These are phyloP conservation scores for Phaenicophaeus curvirostris DNA, from an alignment of 2,797 vertebrate species.

Conservation along the genomic window DNA sequence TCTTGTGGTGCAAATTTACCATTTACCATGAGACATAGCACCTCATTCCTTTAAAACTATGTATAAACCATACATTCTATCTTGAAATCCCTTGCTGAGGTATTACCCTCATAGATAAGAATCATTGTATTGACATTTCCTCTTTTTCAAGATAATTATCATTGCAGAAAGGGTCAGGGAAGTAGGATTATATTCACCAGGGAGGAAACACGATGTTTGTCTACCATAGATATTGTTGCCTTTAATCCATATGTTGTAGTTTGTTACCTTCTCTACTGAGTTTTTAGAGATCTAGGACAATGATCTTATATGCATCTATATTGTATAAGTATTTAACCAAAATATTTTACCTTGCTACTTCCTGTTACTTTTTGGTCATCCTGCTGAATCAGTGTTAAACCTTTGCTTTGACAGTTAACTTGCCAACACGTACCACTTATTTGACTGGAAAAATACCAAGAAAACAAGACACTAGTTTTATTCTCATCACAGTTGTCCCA, in stretches of 20 bases:
- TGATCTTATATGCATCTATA: not conserved
- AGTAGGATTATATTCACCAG: not conserved
- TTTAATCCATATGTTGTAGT: not conserved
- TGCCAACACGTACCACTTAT: not conserved
- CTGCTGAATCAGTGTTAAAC: not conserved
- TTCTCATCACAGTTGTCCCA: not conserved
- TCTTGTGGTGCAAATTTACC: not conserved
- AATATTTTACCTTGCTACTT: not conserved
- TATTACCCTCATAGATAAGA: not conserved
- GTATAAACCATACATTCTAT: not conserved
- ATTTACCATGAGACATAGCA: not conserved
- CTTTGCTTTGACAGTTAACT: not conserved
- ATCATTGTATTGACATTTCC: not conserved
- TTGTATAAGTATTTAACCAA: not conserved
- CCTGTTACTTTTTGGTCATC: not conserved
- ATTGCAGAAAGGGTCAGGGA: fast-evolving
- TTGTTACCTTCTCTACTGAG: not conserved
- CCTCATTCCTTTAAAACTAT: not conserved
- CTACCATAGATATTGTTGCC: not conserved
- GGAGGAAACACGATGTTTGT: not conserved
- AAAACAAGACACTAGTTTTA: not conserved
- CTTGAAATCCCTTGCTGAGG: not conserved
- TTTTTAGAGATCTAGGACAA: not conserved
- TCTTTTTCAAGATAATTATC: not conserved
- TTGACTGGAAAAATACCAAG: not conserved